Evolutionary conservation across 2,113 vertebrate species (phyloP).

Genomic region (Lepus europaeus): DNA sequence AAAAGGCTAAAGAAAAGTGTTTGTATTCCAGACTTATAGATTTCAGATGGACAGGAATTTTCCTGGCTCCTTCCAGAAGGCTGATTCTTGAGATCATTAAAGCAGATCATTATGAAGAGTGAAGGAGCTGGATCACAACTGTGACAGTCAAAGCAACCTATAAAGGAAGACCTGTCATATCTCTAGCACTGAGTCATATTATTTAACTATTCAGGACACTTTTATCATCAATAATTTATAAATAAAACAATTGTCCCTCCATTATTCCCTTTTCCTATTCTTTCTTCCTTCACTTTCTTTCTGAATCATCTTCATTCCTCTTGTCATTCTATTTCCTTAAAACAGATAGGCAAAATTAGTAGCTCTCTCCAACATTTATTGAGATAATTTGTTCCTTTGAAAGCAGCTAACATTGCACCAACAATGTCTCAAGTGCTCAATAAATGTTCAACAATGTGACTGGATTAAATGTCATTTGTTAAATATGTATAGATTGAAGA

Average conservation of each 20-base stretch:
- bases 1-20: background rate
- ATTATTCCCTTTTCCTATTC: background rate
- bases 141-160: background rate
- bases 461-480: background rate
- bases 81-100: background rate
- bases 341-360: background rate
- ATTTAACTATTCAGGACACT: background rate
- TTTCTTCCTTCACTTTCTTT: background rate
- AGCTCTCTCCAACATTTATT: background rate
- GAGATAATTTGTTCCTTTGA: background rate
- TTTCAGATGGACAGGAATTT: background rate
- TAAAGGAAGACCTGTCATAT: background rate
- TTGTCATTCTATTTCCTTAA: background rate
- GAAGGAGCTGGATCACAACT: background rate
- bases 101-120: background rate
- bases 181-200: background rate
- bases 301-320: background rate
- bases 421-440: background rate
- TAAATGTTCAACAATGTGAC: background rate
- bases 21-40: background rate
- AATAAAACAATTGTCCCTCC: background rate
- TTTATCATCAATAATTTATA: background rate
- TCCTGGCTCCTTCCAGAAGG: background rate
- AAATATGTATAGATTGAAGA: slow-evolving; percentile 29
- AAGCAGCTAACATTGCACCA: background rate